Evolutionary conservation across 1,140 invertebrate species (phyloP).

Genomic region (Papilio polytes): DNA sequence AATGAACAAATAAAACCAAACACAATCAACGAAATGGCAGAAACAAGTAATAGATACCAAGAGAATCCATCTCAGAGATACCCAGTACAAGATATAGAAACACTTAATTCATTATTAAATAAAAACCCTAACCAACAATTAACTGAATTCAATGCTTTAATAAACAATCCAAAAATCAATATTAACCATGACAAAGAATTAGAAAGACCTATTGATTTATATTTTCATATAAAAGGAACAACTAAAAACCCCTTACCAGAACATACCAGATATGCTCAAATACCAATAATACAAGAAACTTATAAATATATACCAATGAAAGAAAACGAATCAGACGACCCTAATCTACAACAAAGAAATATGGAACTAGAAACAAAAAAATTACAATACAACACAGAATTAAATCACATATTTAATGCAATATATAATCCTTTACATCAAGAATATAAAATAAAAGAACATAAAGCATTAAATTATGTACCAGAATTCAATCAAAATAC

Average conservation of each 20-base stretch:
- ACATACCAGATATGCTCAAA: conserved; percentile 49
- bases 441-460: conserved; percentile 43
- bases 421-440: conserved; percentile 49
- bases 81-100: conserved; percentile 63
- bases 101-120: conserved; percentile 61
- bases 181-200: conserved; percentile 50
- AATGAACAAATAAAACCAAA: conserved; percentile 60
- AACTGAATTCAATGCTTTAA: conserved; percentile 60
- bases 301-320: conserved; percentile 78
- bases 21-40: conserved; percentile 55
- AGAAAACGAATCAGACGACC: conserved; percentile 67
- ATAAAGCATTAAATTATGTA: conserved; percentile 46
- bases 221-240: conserved; percentile 66
- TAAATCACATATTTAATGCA: conserved; percentile 63
- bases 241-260: conserved; percentile 44
- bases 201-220: conserved; percentile 64
- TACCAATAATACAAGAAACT: conserved; percentile 52
- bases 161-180: conserved; percentile 46
- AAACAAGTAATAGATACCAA: conserved; percentile 49
- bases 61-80: conserved; percentile 62
- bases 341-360: conserved; percentile 41
- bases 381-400: conserved; percentile 75
- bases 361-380: conserved; percentile 60
- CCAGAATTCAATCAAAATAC: conserved; percentile 41
- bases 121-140: conserved; percentile 66